These are phyloP conservation scores for Callaeas wilsoni DNA, from an alignment of 2,113 vertebrate genomes.

Conservation along the genomic window DNA sequence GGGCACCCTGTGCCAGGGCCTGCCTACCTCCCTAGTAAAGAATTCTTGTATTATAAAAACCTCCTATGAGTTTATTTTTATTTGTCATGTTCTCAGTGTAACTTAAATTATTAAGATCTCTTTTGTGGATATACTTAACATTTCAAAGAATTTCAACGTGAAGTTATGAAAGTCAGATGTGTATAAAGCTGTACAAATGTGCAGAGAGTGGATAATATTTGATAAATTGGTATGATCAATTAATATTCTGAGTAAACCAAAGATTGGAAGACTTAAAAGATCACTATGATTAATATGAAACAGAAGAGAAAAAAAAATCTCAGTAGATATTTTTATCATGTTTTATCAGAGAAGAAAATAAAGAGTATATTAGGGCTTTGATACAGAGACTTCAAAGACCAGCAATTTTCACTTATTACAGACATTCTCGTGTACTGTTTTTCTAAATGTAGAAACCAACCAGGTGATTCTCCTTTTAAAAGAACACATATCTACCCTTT, in stretches of 20 bases:
- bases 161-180: not conserved
- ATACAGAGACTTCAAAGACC: not conserved
- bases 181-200: not conserved
- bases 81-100: not conserved
- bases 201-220: not conserved
- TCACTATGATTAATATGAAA: slow-evolving; percentile 9
- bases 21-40: rapidly evolving
- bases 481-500: slow-evolving; percentile 24
- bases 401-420: slow-evolving; percentile 45
- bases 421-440: slow-evolving; percentile 7
- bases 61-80: not conserved
- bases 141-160: not conserved
- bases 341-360: not conserved
- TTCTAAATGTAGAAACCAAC: not conserved
- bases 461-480: slow-evolving; percentile 9
- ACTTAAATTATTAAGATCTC: not conserved
- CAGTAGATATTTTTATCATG: not conserved
- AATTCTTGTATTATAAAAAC: not conserved
- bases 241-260: slow-evolving; percentile 29
- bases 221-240: slow-evolving; percentile 10
- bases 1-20: not conserved
- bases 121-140: not conserved
- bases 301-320: not conserved
- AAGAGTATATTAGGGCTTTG: not conserved
- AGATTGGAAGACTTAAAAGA: not conserved